These are phyloP conservation scores for Himalopsyche kuldschensis DNA, from an alignment of 2,888 invertebrate genomes.

Conservation along the genomic window DNA sequence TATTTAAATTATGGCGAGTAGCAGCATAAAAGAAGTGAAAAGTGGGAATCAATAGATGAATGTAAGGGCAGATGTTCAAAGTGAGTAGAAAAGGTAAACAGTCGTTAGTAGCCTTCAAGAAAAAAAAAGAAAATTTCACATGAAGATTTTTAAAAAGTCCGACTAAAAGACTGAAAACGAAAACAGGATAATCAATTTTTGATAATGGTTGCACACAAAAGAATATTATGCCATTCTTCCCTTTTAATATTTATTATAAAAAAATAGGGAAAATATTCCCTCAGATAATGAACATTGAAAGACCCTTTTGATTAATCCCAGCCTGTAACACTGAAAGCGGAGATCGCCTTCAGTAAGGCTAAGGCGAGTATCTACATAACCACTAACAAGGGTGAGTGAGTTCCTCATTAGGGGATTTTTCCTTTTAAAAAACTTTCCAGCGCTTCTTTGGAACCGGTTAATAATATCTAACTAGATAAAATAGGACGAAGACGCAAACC, in stretches of 20 bases:
- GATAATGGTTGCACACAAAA: not conserved
- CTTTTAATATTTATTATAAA: not conserved
- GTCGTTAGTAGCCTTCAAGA: too few relatives aligned
- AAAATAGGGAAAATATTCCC: not conserved
- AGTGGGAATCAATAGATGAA: too few relatives aligned
- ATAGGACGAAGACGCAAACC: not conserved
- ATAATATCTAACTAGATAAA: not conserved
- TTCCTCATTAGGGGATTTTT: not conserved
- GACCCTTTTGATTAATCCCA: not conserved
- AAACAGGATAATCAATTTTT: not conserved
- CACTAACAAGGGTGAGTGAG: not conserved
- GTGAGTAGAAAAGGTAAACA: too few relatives aligned
- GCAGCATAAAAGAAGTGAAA: too few relatives aligned
- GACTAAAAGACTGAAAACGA: not conserved
- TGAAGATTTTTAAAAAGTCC: too few relatives aligned
- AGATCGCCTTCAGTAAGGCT: not conserved
- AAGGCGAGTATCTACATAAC: not conserved
- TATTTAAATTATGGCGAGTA: too few relatives aligned
- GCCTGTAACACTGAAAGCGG: not conserved
- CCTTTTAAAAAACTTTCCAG: not conserved
- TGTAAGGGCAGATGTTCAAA: too few relatives aligned
- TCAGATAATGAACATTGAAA: not conserved
- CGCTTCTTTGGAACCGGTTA: not conserved
- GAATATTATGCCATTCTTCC: not conserved
- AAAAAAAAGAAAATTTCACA: too few relatives aligned